Conservation (phyloP, 1,140 invertebrate species). For the Colletes gigas region DNA sequence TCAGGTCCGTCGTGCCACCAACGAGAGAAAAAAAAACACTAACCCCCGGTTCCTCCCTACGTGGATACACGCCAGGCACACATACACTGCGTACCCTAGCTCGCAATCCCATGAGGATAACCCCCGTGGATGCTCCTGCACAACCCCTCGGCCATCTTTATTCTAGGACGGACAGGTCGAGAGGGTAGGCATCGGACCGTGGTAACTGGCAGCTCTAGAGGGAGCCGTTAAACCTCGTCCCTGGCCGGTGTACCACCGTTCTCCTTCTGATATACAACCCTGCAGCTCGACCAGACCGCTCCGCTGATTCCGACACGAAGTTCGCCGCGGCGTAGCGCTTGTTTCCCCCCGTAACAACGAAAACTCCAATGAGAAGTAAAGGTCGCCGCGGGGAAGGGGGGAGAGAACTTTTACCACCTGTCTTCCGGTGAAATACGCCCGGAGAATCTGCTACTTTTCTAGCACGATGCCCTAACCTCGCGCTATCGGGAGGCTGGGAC, state of each 20-base stretch:
- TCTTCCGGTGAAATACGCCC: constrained; percentile 55
- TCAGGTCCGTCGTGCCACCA: constrained; percentile 41
- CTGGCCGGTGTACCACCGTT: constrained; percentile 62
- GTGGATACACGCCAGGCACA: constrained; percentile 1
- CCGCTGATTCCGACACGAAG: constrained; percentile 69
- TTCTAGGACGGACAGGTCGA: constrained; percentile 77
- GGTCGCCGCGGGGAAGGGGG: constrained; percentile 31
- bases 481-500: not conserved
- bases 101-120: constrained; percentile 69
- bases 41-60: not conserved
- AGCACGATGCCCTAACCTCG: not conserved
- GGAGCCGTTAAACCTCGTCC: constrained; percentile 80
- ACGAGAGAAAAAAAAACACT: constrained; percentile 7
- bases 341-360: constrained; percentile 55
- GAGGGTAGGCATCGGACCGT: constrained; percentile 81
- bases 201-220: constrained; percentile 80
- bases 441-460: constrained; percentile 48
- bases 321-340: constrained; percentile 53
- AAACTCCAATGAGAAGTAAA: constrained; percentile 61
- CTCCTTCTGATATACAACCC: constrained; percentile 76
- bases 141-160: constrained; percentile 78
- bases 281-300: constrained; percentile 67
- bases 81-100: constrained; percentile 38
- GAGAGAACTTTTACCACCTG: constrained; percentile 24
- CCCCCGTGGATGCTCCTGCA: constrained; percentile 67